phyloP scores from a whole-genome alignment of 2,888 invertebrate species.

The Ormyrus nitidulus region DNA sequence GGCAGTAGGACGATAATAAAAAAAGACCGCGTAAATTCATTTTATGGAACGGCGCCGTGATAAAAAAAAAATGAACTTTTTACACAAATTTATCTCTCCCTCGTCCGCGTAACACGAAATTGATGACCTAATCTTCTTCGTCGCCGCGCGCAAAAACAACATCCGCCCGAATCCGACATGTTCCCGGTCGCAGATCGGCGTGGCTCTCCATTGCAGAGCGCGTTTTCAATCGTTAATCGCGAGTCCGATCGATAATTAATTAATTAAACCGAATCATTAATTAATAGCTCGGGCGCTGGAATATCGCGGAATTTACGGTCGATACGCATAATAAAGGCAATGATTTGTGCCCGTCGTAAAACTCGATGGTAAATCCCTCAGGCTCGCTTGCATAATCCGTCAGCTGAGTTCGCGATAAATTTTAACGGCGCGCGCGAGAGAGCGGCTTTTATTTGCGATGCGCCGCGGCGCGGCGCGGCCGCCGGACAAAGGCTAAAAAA shows the following conservation, averaged over 20 bases:
- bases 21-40: no score
- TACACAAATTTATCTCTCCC: no score
- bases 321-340: slow-evolving; percentile 33
- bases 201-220: no score
- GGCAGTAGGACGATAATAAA: no score
- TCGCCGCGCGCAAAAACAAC: no score
- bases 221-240: no score
- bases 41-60: no score
- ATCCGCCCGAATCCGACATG: no score
- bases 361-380: slow-evolving; percentile 46
- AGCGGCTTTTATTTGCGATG: slow-evolving; percentile 44
- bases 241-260: slow-evolving; percentile 23
- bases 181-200: no score
- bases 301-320: slow-evolving; percentile 6
- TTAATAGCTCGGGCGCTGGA: neutral
- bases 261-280: slow-evolving; percentile 13
- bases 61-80: neutral
- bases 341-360: slow-evolving; percentile 53
- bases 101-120: no score
- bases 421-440: slow-evolving; percentile 17
- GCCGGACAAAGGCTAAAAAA: slow-evolving; percentile 42
- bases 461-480: neutral
- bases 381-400: slow-evolving; percentile 46
- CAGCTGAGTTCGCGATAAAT: slow-evolving; percentile 56
- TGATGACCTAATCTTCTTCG: no score